Percentiles rank a stretch among this genome's conserved stretches.
These are phyloP conservation scores for Halocynthia aurantium DNA, from an alignment of 23 tunicate species.

Conservation along the genomic window DNA sequence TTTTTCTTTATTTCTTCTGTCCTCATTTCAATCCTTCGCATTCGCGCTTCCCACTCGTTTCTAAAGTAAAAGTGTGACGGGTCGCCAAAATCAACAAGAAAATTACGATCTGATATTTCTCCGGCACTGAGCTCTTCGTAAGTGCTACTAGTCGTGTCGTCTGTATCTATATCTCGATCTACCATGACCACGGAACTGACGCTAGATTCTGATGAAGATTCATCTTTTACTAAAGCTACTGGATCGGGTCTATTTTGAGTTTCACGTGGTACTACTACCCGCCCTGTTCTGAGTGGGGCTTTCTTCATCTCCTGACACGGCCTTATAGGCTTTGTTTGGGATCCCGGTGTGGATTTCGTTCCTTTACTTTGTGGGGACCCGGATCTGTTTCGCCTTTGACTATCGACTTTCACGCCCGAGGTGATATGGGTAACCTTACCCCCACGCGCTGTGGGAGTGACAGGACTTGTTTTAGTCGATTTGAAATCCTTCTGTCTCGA, in stretches of 20 bases:
- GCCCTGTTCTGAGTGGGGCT: not conserved
- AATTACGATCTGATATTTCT: conserved; percentile 20
- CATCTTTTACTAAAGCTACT: not conserved
- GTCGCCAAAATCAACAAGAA: conserved; percentile 21
- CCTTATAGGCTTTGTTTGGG: not conserved
- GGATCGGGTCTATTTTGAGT: not conserved
- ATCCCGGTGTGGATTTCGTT: not conserved
- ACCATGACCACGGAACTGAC: conserved; percentile 4
- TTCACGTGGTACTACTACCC: not conserved
- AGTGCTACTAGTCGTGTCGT: not conserved
- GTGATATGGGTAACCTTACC: not conserved
- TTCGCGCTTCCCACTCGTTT: conserved; percentile 24
- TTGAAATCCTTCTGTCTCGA: not conserved
- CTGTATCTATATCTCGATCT: not conserved
- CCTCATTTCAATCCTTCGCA: not conserved
- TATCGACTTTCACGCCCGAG: not conserved
- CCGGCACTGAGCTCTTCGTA: not conserved
- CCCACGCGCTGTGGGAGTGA: too few relatives aligned
- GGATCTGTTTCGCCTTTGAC: not conserved
- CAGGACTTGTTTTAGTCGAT: too few relatives aligned
- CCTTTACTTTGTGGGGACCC: not conserved
- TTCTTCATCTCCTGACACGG: not conserved
- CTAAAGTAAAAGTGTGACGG: conserved; percentile 18
- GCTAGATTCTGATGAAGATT: conserved; percentile 9
- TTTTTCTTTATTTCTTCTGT: not conserved